A percentile compares a stretch with the other conserved stretches of the same genome.
Evolutionary conservation across 35 echinoderm and acorn worm species (phyloP).

Genomic region (Hemicentrotus pulcherrimus): DNA sequence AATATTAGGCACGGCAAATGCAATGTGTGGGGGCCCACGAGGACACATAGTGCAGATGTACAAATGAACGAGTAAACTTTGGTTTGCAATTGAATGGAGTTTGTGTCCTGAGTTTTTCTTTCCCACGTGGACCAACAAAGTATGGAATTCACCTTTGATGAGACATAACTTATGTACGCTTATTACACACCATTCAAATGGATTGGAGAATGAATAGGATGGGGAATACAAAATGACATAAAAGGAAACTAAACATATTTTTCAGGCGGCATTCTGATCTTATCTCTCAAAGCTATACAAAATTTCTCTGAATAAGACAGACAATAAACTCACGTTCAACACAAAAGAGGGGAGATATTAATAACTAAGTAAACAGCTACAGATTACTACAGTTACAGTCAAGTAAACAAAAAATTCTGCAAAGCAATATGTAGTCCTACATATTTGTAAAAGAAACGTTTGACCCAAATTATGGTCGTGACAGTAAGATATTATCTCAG

Average conservation of each 20-base stretch:
- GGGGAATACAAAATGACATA: background rate
- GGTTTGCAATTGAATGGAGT: background rate
- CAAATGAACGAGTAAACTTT: background rate
- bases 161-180: background rate
- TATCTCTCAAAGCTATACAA: background rate
- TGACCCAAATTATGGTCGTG: background rate
- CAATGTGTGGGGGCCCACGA: background rate
- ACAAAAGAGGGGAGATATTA: background rate
- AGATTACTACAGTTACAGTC: background rate
- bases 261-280: background rate
- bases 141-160: background rate
- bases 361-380: background rate
- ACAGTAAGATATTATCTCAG: background rate
- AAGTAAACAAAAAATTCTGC: background rate
- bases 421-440: background rate
- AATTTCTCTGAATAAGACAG: background rate
- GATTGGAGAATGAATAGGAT: background rate
- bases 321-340: background rate
- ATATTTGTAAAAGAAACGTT: background rate
- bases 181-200: background rate
- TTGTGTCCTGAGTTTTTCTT: background rate
- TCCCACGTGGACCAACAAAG: background rate
- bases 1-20: background rate
- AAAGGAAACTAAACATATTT: background rate
- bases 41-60: background rate